Evolutionary conservation across 2,113 vertebrate species (phyloP), one percentile per base, ranked within the genome.

Genomic region (Tachycineta bicolor): DNA sequence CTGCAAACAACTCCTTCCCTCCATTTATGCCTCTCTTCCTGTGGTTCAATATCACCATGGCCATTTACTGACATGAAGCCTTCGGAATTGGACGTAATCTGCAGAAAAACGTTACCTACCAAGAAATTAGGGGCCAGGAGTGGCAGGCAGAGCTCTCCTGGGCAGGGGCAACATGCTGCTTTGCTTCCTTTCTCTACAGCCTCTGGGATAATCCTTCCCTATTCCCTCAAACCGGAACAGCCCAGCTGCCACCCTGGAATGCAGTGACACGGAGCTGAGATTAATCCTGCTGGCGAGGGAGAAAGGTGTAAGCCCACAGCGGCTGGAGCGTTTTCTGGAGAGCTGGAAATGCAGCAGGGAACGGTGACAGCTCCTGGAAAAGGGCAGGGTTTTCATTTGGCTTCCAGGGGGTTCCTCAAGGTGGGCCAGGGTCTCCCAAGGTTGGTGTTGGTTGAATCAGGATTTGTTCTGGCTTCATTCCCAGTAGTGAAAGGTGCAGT

Each of bases 401-500:
- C 75, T 77, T 78, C 92, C 11, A 9, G 55, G 7, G 39, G 26
- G 12, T n/a, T 93, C 84, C 50, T 94, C 68, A 12, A 83, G 71
- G 86, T 2, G 5, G 55, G 47, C 12, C 60, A 33, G 60, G 37
- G 52, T 80, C 55, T 91, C 21, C 12, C 0, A 2, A 76, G 37
- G 58, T 31, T 68, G 63, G 58, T 78, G 69, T 31, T 86, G 67
- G 71, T 91, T 73, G 78, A 87, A 71, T 69, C 28, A 22, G 59
- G 84, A 58, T 93, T 96, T 85, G 70, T 86, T 46, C 93, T 95
- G 94, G 89, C 71, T 69, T 37, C n/a, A 21, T 34, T 94, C 88
- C 80, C 78, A 55, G 76, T 2, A 44, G 68, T 34, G 34, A 65
- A 70, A 92, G 73, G 63, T 59, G 26, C 2, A 1, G 26, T n/a